phyloP scores from a whole-genome alignment of 2,888 invertebrate genomes.

The Metallyticus violacea region DNA sequence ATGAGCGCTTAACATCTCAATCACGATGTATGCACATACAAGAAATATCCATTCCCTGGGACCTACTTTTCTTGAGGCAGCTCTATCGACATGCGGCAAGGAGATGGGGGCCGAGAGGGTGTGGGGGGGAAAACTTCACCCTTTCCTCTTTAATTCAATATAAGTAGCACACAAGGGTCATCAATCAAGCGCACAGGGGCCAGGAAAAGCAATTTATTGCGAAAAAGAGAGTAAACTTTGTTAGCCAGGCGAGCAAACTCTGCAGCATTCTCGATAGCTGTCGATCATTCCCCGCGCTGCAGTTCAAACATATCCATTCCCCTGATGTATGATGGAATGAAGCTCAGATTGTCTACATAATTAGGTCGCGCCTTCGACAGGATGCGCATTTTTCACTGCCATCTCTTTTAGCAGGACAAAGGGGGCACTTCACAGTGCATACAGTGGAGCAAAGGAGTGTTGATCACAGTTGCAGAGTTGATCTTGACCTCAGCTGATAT shows the following conservation, averaged over 20 bases:
- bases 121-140: background rate
- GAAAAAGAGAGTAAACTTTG: background rate
- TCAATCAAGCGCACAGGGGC: conserved; percentile 7
- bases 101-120: too few relatives aligned
- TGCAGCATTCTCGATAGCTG: background rate
- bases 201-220: conserved; percentile 13
- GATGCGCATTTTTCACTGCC: background rate
- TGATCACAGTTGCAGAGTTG: too few relatives aligned
- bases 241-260: background rate
- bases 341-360: background rate
- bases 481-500: too few relatives aligned
- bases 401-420: background rate
- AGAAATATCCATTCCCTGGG: background rate
- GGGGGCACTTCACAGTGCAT: too few relatives aligned
- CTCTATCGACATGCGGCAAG: background rate
- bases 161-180: background rate
- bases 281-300: background rate
- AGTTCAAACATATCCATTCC: background rate
- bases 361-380: background rate
- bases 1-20: background rate
- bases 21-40: background rate
- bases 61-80: background rate
- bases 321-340: background rate
- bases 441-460: too few relatives aligned
- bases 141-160: background rate